phyloP scores from a whole-genome alignment of 1,140 invertebrate genomes.

The Lordiphosa stackelbergi region DNA sequence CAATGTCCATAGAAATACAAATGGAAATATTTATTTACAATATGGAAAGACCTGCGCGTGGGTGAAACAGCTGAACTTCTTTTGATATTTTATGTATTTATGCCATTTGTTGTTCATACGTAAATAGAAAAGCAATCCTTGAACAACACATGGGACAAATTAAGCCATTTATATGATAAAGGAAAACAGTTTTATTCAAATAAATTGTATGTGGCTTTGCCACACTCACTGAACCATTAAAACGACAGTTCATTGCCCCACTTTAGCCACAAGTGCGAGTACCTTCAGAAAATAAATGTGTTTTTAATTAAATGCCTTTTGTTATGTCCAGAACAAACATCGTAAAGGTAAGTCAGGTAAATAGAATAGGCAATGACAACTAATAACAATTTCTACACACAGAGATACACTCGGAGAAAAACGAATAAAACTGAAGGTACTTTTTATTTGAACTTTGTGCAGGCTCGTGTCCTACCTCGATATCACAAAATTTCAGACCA shows the following conservation, averaged over 20 bases:
- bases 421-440: too few species aligned
- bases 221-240: conserved; percentile 43
- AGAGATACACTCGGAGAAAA: too few species aligned
- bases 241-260: conserved; percentile 57
- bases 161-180: too few species aligned
- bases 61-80: conserved; percentile 15
- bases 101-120: conserved; percentile 13
- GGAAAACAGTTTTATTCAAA: too few species aligned
- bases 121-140: conserved; percentile 13
- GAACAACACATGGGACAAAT: too few species aligned
- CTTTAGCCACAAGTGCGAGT: conserved; percentile 24
- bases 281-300: conserved; percentile 55
- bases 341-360: neutral
- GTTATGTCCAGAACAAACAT: conserved; percentile 25
- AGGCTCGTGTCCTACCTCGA: too few species aligned
- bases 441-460: too few species aligned
- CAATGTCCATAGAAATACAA: conserved; percentile 18
- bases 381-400: conserved; percentile 7
- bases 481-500: too few species aligned
- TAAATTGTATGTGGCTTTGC: neutral
- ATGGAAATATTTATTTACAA: conserved; percentile 12
- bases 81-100: conserved; percentile 15
- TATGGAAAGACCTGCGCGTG: conserved; percentile 1
- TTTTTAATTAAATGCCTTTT: conserved; percentile 67
- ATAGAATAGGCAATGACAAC: too few species aligned